A percentile compares a stretch with the other conserved stretches of the same genome.
Evolutionary conservation across 2,113 vertebrate genomes (phyloP).

Genomic region (Panthera uncia): DNA sequence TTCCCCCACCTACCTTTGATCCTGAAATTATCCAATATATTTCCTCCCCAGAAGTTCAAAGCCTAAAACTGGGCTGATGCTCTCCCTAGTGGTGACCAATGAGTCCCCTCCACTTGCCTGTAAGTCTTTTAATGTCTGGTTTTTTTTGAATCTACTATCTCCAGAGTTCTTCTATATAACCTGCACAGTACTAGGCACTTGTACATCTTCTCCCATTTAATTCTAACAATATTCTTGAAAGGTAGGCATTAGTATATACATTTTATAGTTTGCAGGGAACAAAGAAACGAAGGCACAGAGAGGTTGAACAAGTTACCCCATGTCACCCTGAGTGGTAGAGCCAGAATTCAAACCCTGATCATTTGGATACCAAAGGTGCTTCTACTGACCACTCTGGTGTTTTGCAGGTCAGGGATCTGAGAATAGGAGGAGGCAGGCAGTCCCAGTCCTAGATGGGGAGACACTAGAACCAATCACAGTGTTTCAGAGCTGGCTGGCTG

Average conservation of each 20-base stretch:
- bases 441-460: background rate
- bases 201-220: background rate
- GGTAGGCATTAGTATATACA: background rate
- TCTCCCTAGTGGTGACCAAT: background rate
- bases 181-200: background rate
- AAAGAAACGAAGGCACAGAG: background rate
- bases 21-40: background rate
- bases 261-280: background rate
- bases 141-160: background rate
- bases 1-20: background rate
- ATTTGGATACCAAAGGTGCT: background rate
- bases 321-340: background rate
- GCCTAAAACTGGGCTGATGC: background rate
- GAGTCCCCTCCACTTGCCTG: background rate
- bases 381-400: background rate
- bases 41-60: background rate
- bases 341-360: background rate
- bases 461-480: background rate
- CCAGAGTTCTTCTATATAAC: background rate
- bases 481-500: background rate
- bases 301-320: background rate
- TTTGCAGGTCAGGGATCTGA: background rate
- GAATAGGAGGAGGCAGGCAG: background rate
- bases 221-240: constrained; percentile 8
- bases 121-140: background rate